Base-by-base conservation (phyloP, 2,888 invertebrate species). In the Priocnemis perturbator region DNA sequence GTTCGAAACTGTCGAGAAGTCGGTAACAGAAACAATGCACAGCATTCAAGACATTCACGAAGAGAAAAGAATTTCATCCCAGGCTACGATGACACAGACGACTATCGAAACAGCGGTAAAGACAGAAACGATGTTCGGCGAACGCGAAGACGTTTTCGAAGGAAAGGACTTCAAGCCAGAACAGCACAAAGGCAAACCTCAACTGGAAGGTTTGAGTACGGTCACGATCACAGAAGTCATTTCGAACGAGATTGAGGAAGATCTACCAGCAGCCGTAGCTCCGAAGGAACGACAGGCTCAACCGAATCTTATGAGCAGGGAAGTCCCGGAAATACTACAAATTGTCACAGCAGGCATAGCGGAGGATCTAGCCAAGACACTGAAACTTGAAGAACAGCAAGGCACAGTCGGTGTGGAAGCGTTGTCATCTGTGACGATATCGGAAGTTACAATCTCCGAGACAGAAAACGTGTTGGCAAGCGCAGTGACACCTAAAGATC, bases 261-360 rank as follows among this genome's bases (percentile, higher is more conserved):
- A 62, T 15, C 60, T 86, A 0, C 76, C 72, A 19, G 63, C 47
- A 37, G 58, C 50, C 3, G 66, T 78, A 37, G 65, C 69, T 53
- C 86, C 84, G 2, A 79, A 73, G 21, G 71, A 65, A 26, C 83
- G 81, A 17, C 83, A 75, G 37, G 87, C 87, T 11, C 78, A 81
- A 69, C 81, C 88, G 19, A 76, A 73, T 30, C 65, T 87, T 3
- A 68, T 67, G 0, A 85, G 88, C 7, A 84, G 88, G 78, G 89
- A 90, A 77, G 85, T 88, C 58, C 89, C 90, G 7, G 86, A 90
- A 81, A 88, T 88, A 56, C 81, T 85, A 21, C 88, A 90, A 81
- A 81, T 90, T 2, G 66, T 86, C 17, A 73, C 82, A 60, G 72
- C 78, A 15, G 65, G 71, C n/a, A 83, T 71, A 23, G 76, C 80